A percentile compares a stretch with the other conserved stretches of the same genome.
Conservation (phyloP, 2,888 invertebrate species). For the Erebia epiphron region DNA sequence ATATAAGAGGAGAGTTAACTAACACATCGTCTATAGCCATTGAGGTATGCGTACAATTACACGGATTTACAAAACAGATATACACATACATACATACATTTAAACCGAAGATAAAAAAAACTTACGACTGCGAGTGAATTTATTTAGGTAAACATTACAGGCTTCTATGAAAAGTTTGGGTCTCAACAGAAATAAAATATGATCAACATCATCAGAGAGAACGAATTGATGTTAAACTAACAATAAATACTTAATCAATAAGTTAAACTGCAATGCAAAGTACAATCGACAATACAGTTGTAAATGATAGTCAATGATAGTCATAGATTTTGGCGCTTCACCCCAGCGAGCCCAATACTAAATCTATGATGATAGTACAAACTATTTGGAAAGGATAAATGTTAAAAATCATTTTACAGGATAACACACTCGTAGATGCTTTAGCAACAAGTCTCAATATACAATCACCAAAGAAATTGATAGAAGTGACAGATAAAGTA, state of each 20-base stretch:
- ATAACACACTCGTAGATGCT: constrained; percentile 80
- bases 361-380: too few species aligned
- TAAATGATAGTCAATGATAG: too few species aligned
- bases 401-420: constrained; percentile 50
- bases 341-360: too few species aligned
- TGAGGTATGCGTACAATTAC: constrained; percentile 51
- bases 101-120: not conserved
- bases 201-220: not conserved
- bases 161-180: too few species aligned
- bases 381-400: not conserved
- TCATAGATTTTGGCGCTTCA: too few species aligned
- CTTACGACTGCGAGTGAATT: not conserved
- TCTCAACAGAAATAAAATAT: too few species aligned
- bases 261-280: too few species aligned
- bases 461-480: constrained; percentile 71
- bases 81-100: too few species aligned
- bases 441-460: constrained; percentile 81
- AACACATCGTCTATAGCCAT: constrained; percentile 60
- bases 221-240: not conserved
- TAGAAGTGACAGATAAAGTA: constrained; percentile 71
- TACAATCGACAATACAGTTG: too few species aligned
- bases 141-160: too few species aligned
- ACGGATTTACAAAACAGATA: not conserved
- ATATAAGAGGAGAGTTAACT: constrained; percentile 92
- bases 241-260: too few species aligned